Percentiles rank a stretch among this genome's conserved stretches.
phyloP scores from a whole-genome alignment of 2,888 invertebrate species.

The Hydrotaea cyrtoneurina region DNA sequence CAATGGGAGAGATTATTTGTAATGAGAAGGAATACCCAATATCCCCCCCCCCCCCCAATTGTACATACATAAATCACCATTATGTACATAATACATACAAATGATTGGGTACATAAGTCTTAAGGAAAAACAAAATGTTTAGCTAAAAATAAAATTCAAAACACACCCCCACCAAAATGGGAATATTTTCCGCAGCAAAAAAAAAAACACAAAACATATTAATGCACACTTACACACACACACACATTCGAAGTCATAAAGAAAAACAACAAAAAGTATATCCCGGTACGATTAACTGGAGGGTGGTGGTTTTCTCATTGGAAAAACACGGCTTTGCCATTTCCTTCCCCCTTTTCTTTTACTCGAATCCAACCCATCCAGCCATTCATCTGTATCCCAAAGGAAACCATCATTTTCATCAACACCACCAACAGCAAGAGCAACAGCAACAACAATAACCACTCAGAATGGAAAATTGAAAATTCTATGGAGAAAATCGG shows the following conservation, averaged over 20 bases:
- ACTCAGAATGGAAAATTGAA: background rate
- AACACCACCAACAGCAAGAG: background rate
- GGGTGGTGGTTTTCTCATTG: slow-evolving; percentile 47
- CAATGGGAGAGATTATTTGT: too few species aligned
- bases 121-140: background rate
- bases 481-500: background rate
- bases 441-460: background rate
- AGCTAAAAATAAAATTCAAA: too few species aligned
- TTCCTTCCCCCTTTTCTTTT: slow-evolving; percentile 27
- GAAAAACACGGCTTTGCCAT: slow-evolving; percentile 66
- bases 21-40: too few species aligned
- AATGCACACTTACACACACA: background rate
- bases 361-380: background rate
- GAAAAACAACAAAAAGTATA: background rate
- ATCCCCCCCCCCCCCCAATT: too few species aligned
- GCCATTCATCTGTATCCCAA: background rate
- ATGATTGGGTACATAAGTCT: background rate
- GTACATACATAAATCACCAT: background rate
- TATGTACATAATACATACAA: too few species aligned
- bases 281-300: slow-evolving; percentile 20
- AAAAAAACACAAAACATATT: background rate
- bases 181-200: background rate
- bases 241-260: background rate
- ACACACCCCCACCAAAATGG: too few species aligned
- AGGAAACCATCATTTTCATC: slow-evolving; percentile 4